Evolutionary conservation across 92 coral and sea anemone species (phyloP).

Genomic region (Metridium senile): DNA sequence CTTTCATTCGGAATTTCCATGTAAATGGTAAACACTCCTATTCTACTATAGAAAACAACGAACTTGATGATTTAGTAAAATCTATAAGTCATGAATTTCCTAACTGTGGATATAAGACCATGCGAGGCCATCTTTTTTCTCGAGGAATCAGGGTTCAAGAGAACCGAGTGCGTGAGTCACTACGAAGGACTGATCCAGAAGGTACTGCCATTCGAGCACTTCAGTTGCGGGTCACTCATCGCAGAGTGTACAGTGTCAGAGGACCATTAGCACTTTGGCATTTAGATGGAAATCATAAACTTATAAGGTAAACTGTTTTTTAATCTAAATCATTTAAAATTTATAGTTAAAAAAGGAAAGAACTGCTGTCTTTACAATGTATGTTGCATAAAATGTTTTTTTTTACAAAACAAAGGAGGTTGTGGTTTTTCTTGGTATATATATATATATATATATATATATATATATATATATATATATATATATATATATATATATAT

Average conservation of each 20-base stretch:
- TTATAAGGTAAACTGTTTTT: slow-evolving; percentile 43
- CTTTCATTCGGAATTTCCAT: slow-evolving; percentile 4
- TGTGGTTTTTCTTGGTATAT: too few relatives aligned
- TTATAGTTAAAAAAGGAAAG: too few relatives aligned
- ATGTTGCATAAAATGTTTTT: too few relatives aligned
- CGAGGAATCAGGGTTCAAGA: slow-evolving; percentile 49
- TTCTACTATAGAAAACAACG: too few relatives aligned
- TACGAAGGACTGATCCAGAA: slow-evolving; percentile 61
- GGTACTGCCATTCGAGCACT: slow-evolving; percentile 57
- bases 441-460: too few relatives aligned
- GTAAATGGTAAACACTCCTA: slow-evolving; percentile 17
- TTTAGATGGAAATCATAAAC: slow-evolving; percentile 59
- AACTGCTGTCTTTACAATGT: too few relatives aligned
- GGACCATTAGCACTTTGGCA: slow-evolving; percentile 65
- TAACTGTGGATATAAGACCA: slow-evolving; percentile 46
- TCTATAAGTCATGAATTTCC: slow-evolving; percentile 33
- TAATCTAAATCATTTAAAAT: too few relatives aligned
- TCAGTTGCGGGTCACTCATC: slow-evolving; percentile 58
- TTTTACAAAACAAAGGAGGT: too few relatives aligned
- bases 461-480: too few relatives aligned
- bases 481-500: too few relatives aligned
- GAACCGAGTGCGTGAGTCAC: slow-evolving; percentile 37
- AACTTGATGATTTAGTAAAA: too few relatives aligned
- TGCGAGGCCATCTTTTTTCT: slow-evolving; percentile 59
- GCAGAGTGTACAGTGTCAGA: slow-evolving; percentile 52